phyloP scores from a whole-genome alignment of 2,888 invertebrate genomes.

The Sipha maydis region DNA sequence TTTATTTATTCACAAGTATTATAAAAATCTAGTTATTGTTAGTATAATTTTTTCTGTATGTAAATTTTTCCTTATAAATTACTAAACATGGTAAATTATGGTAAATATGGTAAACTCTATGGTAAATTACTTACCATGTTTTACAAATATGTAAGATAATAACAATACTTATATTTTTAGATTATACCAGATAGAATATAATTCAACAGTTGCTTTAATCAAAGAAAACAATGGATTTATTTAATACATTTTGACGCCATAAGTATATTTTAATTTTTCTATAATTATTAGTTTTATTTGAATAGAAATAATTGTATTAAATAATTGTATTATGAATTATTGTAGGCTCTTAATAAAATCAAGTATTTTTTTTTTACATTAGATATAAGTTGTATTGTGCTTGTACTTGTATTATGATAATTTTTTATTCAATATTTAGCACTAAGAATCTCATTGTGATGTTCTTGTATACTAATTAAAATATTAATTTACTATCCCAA shows the following conservation, averaged over 20 bases:
- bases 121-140: background rate
- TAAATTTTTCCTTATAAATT: too few relatives aligned
- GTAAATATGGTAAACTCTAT: too few relatives aligned
- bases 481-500: too few relatives aligned
- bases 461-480: too few relatives aligned
- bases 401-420: background rate
- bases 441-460: background rate
- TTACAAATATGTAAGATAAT: background rate
- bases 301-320: background rate
- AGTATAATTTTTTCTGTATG: too few relatives aligned
- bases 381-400: background rate
- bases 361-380: background rate
- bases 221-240: constrained; percentile 1
- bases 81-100: too few relatives aligned
- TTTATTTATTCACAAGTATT: too few relatives aligned
- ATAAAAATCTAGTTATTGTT: too few relatives aligned
- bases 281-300: background rate
- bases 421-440: background rate
- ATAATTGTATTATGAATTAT: background rate
- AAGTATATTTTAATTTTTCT: constrained; percentile 11
- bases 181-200: constrained; percentile 1
- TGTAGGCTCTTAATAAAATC: background rate
- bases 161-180: background rate
- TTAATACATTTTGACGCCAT: constrained; percentile 1
- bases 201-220: background rate